Conservation (phyloP, 2,113 vertebrate genomes). For the Gobio gobio region DNA sequence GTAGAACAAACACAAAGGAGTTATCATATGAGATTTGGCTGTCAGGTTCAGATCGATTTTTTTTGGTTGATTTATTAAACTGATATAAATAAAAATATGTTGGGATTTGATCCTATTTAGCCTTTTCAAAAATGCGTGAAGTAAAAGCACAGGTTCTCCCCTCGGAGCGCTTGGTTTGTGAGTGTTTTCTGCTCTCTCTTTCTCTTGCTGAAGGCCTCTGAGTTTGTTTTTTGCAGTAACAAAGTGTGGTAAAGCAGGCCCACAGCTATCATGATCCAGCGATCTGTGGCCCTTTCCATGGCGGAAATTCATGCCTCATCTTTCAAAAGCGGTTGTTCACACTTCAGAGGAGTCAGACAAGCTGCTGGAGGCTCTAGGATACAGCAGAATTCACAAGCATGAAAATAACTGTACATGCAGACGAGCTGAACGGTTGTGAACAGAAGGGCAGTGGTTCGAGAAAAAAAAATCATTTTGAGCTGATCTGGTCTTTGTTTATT, state of each 20-base stretch:
- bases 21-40: background rate
- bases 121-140: background rate
- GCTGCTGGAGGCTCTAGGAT: constrained; percentile 62
- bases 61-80: background rate
- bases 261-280: constrained; percentile 69
- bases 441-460: constrained; percentile 26
- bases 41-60: background rate
- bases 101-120: background rate
- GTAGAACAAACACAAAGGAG: background rate
- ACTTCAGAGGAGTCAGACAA: constrained; percentile 67
- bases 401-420: constrained; percentile 61
- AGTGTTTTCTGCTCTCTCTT: constrained; percentile 8
- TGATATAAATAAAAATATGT: background rate
- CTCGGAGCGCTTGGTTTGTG: constrained; percentile 39
- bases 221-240: constrained; percentile 62
- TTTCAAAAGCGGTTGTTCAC: constrained; percentile 68
- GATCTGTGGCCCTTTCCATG: constrained; percentile 62
- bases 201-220: constrained; percentile 52
- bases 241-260: constrained; percentile 71
- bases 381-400: constrained; percentile 57
- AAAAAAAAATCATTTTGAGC: background rate
- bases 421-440: constrained; percentile 20
- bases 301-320: constrained; percentile 65
- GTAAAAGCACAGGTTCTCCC: constrained; percentile 22
- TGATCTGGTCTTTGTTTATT: constrained; percentile 37